Evolutionary conservation across 2,797 vertebrate genomes (phyloP), one percentile per base, ranked within the genome.

Genomic region (Danio jaintianensis): DNA sequence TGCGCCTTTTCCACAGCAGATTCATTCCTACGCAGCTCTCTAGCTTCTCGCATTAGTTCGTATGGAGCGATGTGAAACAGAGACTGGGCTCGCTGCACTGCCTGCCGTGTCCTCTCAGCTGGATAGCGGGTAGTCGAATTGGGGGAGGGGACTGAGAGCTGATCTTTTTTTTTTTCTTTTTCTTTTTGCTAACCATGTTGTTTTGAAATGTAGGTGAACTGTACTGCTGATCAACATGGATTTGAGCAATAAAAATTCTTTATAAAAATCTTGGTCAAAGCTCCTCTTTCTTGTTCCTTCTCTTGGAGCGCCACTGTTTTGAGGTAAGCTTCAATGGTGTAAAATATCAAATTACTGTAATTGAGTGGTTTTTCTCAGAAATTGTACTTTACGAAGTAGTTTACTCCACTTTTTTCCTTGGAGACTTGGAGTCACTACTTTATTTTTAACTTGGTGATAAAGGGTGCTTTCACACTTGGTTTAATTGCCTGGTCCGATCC

Each of bases 161-260:
- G 90, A 91, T 91, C 88, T 78, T 75, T 87, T 84, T 59, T 83
- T 81, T 66, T 83, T 89, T 88, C 81, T 87, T n/a, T n/a, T n/a
- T n/a, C n/a, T 89, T 77, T 91, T 89, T 90, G 88, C 89, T 89
- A 79, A 89, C 89, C 89, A 89, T 87, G 87, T 90, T 91, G 87
- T 92, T 92, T 93, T 93, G 88, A 94, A 91, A 90, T 93, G 91
- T 92, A 92, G 93, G 90, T 92, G 91, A 92, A 93, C 89, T 93
- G 92, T 93, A 93, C 93, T 94, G 93, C 91, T 92, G 92, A 94
- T 91, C 91, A 92, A 93, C 91, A 92, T 93, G 92, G 92, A 94
- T 92, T 93, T 92, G 92, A 94, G 93, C 93, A 94, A 94, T 94
- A 87, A 94, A 94, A 93, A 89, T 91, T 86, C 87, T 91, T 93